phyloP scores from a whole-genome alignment of 2,888 invertebrate genomes.

The Ectemnius lituratus region DNA sequence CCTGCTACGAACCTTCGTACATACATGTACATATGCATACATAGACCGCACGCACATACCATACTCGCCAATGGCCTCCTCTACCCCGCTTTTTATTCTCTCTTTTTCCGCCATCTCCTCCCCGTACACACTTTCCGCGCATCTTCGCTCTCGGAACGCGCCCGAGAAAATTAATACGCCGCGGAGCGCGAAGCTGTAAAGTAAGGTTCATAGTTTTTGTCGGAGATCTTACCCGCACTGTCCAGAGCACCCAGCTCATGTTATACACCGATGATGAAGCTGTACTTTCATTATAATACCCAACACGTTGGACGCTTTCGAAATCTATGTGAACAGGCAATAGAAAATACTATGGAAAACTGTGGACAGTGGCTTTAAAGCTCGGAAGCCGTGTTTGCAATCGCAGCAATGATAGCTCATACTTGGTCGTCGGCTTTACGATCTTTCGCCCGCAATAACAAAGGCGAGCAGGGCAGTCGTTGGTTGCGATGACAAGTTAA shows the following conservation, averaged over 20 bases:
- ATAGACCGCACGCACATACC: too few relatives aligned
- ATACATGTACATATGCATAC: background rate
- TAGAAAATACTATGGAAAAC: too few relatives aligned
- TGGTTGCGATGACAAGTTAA: constrained; percentile 70
- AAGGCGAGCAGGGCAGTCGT: constrained; percentile 43
- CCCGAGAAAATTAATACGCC: constrained; percentile 74
- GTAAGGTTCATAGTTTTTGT: too few relatives aligned
- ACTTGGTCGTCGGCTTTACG: constrained; percentile 64
- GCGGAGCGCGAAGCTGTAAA: constrained; percentile 53
- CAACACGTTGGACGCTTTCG: too few relatives aligned
- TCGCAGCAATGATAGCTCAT: constrained; percentile 39
- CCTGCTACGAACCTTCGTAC: background rate
- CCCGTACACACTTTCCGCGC: constrained; percentile 31
- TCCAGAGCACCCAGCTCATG: too few relatives aligned
- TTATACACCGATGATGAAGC: too few relatives aligned
- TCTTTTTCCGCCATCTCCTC: constrained; percentile 23
- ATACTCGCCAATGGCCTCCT: constrained; percentile 2
- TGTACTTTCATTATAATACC: too few relatives aligned
- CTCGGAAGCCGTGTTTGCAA: too few relatives aligned
- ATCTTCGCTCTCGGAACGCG: constrained; percentile 47
- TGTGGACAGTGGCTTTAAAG: too few relatives aligned
- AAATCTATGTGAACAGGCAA: too few relatives aligned
- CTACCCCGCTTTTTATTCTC: constrained; percentile 14
- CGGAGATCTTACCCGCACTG: too few relatives aligned
- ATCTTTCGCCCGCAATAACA: constrained; percentile 71